phyloP scores from a whole-genome alignment of 1,140 invertebrate genomes.

The Solenopsis fugax region DNA sequence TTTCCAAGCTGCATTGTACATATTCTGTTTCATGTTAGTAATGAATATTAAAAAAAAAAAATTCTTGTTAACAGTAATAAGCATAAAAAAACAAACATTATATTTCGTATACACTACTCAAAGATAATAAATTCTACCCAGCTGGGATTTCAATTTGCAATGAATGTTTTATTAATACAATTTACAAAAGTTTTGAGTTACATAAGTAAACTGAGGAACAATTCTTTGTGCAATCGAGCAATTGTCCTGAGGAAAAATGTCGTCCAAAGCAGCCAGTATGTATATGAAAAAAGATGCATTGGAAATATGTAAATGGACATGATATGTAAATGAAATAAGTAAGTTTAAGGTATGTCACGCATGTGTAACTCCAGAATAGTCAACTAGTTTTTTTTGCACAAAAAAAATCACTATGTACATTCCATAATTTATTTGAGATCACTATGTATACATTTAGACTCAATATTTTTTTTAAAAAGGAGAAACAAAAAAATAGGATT shows the following conservation, averaged over 20 bases:
- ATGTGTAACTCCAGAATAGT: not conserved
- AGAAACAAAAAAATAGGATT: no score
- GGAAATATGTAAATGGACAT: not conserved
- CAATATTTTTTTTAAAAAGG: no score
- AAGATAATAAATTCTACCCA: conserved; percentile 15
- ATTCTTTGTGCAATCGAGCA: not conserved
- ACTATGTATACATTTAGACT: no score
- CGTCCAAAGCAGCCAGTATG: not conserved
- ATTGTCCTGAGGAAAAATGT: not conserved
- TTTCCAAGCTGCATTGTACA: not conserved
- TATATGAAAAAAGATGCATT: not conserved
- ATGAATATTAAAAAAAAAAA: not conserved
- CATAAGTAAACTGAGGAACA: not conserved
- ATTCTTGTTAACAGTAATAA: not conserved
- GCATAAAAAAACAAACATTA: not conserved
- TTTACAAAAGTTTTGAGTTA: conserved; percentile 20
- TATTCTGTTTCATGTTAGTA: not conserved
- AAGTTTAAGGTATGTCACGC: not conserved
- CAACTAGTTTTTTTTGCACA: no score
- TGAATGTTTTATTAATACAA: conserved; percentile 30
- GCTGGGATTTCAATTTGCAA: not conserved
- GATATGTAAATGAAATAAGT: no score
- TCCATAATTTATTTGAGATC: no score
- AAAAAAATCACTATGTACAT: no score
- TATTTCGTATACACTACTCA: not conserved